phyloP scores from a whole-genome alignment of 2,888 invertebrate species.

The Platycnemis pennipes region DNA sequence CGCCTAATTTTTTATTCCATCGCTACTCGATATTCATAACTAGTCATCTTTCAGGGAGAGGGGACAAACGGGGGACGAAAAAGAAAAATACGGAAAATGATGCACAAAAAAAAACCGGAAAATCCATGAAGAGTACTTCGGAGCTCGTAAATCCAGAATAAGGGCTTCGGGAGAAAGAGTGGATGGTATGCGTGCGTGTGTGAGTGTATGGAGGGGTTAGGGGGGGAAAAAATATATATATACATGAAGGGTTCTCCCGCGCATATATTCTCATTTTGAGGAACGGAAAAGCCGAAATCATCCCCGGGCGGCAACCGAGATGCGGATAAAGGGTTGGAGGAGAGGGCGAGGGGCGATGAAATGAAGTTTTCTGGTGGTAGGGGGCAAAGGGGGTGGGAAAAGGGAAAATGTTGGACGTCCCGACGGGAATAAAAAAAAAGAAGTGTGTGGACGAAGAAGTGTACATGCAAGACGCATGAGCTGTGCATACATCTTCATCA shows the following conservation, averaged over 20 bases:
- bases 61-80: neutral
- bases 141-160: constrained; percentile 36
- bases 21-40: constrained; percentile 22
- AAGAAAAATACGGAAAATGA: constrained; percentile 36
- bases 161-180: neutral
- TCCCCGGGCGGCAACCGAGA: constrained; percentile 7
- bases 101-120: constrained; percentile 4
- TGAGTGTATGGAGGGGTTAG: neutral
- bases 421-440: no score
- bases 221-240: neutral
- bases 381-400: neutral
- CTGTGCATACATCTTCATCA: constrained; percentile 18
- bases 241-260: neutral
- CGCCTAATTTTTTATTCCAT: neutral
- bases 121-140: constrained; percentile 36
- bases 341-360: neutral
- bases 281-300: constrained; percentile 35
- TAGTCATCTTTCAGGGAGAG: constrained; percentile 10
- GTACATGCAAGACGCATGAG: constrained; percentile 31
- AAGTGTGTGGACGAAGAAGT: neutral
- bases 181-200: neutral
- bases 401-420: neutral
- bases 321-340: neutral
- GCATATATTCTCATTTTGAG: constrained; percentile 32
- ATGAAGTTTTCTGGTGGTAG: neutral